Evolutionary conservation across 2,797 vertebrate species (phyloP).

Genomic region (Staurois parvus): DNA sequence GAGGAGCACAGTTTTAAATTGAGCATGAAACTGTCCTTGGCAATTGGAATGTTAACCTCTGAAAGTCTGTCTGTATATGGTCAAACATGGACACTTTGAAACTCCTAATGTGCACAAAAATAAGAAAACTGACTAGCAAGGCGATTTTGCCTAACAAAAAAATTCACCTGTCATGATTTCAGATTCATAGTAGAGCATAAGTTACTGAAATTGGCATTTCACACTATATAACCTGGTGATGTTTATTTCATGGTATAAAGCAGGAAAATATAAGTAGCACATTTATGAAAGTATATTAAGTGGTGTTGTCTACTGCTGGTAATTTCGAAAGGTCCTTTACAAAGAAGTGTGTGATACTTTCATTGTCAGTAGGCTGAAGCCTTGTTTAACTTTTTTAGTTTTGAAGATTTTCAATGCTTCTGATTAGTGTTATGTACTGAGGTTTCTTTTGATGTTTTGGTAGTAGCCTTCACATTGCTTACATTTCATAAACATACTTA

Average conservation of each 20-base stretch:
- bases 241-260: conserved; percentile 22
- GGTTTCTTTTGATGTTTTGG: conserved; percentile 45
- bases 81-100: conserved; percentile 43
- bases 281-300: conserved; percentile 52
- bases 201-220: conserved; percentile 5
- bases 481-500: background rate
- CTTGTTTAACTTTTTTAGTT: conserved; percentile 53
- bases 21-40: conserved; percentile 60
- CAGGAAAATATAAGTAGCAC: conserved; percentile 35
- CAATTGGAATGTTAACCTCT: conserved; percentile 59
- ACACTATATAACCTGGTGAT: conserved; percentile 11
- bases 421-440: conserved; percentile 49
- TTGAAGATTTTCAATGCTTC: conserved; percentile 30
- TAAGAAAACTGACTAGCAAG: background rate
- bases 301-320: conserved; percentile 56
- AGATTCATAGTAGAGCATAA: background rate
- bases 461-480: conserved; percentile 1
- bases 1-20: conserved; percentile 61
- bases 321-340: conserved; percentile 49
- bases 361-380: conserved; percentile 34
- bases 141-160: conserved; percentile 32
- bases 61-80: conserved; percentile 42
- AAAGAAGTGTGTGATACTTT: conserved; percentile 48
- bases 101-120: conserved; percentile 34
- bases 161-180: conserved; percentile 47